These are phyloP conservation scores for Octonoba sinensis DNA, from an alignment of 2,888 invertebrate genomes.

Conservation along the genomic window DNA sequence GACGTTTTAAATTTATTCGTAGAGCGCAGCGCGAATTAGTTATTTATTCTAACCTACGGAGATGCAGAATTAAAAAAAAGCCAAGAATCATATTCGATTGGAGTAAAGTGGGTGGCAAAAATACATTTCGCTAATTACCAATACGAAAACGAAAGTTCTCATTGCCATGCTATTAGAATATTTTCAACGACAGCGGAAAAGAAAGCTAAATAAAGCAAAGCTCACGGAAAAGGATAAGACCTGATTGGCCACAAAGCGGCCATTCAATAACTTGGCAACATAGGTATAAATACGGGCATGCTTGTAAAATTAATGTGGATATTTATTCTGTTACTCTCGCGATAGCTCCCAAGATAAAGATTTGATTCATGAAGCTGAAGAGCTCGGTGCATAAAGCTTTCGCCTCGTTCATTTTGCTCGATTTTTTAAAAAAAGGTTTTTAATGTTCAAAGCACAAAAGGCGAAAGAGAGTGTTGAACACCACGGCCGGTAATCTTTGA, in stretches of 20 bases:
- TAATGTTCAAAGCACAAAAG: neutral
- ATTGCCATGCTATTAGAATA: conserved; percentile 2
- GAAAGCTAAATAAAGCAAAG: neutral
- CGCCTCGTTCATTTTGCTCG: no score
- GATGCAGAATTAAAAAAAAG: no score
- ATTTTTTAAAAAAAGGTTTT: no score
- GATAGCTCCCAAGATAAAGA: conserved; percentile 48
- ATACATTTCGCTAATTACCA: conserved; percentile 28
- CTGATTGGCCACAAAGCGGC: conserved; percentile 28
- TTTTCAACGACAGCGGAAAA: conserved; percentile 3
- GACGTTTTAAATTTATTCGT: no score
- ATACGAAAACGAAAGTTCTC: conserved; percentile 13
- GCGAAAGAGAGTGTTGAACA: conserved; percentile 10
- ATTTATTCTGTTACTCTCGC: conserved; percentile 49
- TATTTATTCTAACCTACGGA: no score
- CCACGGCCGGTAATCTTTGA: no score
- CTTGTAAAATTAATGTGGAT: conserved; percentile 33
- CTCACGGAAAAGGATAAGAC: conserved; percentile 10
- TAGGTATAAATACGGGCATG: conserved; percentile 36
- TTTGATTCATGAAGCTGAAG: conserved; percentile 45
- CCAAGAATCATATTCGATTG: no score
- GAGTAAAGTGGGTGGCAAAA: no score
- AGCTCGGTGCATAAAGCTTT: conserved; percentile 27
- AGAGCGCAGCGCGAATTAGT: no score
- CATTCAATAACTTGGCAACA: conserved; percentile 35